Percentiles rank a stretch among this genome's conserved stretches.
Conservation (phyloP, 2,888 invertebrate genomes). For the Clusia tigrina region DNA sequence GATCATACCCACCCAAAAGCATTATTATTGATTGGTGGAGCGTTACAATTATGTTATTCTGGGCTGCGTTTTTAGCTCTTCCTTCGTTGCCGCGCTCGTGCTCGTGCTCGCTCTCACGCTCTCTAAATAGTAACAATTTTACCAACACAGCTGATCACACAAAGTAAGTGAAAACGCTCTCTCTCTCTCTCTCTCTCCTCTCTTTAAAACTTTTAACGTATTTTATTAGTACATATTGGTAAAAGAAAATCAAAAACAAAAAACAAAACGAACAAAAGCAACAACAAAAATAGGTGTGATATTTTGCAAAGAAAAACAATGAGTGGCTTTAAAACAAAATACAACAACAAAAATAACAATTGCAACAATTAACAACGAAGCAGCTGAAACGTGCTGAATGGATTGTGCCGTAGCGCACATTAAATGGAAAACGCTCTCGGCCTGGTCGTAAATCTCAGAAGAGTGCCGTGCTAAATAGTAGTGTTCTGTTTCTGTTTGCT, state of each 20-base stretch:
- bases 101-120: background rate
- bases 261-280: conserved; percentile 28
- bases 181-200: too few relatives aligned
- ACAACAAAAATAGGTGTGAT: conserved; percentile 18
- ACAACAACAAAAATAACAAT: conserved; percentile 19
- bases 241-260: conserved; percentile 25
- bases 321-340: conserved; percentile 12
- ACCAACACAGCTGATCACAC: too few relatives aligned
- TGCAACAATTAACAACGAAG: conserved; percentile 46
- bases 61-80: conserved; percentile 46
- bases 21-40: conserved; percentile 12
- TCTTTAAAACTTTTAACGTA: background rate
- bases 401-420: too few relatives aligned
- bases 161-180: too few relatives aligned
- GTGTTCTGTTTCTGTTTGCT: too few relatives aligned
- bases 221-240: background rate
- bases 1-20: background rate
- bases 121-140: background rate
- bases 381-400: too few relatives aligned
- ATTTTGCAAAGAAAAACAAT: too few relatives aligned
- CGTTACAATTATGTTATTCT: conserved; percentile 49
- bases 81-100: too few relatives aligned
- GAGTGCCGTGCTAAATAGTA: too few relatives aligned
- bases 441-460: too few relatives aligned
- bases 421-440: too few relatives aligned